Conservation (phyloP, 23 tunicate genomes). For the Styela plicata region DNA sequence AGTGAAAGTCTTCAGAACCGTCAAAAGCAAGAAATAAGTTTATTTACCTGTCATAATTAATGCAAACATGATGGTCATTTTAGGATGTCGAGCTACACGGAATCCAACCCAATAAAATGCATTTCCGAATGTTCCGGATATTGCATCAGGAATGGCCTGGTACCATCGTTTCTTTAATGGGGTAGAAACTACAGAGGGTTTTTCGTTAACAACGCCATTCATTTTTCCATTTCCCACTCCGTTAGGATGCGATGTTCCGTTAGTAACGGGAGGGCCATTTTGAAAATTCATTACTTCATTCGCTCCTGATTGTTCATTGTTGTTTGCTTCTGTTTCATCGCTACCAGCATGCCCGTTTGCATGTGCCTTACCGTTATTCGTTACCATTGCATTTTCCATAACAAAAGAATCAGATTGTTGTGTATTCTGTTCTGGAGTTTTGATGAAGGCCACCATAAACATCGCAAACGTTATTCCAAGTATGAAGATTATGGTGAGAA, state of each 20-base stretch:
- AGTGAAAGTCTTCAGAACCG: no score
- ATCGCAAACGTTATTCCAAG: neutral
- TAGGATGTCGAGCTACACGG: slow-evolving; percentile 8
- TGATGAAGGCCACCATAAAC: neutral
- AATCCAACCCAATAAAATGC: slow-evolving; percentile 17
- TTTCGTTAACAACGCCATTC: neutral
- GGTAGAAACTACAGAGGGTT: neutral
- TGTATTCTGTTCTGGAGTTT: neutral
- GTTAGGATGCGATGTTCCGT: neutral
- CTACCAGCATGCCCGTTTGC: neutral
- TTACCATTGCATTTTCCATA: neutral
- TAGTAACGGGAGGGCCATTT: neutral
- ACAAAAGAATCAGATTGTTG: neutral
- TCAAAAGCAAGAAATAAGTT: neutral
- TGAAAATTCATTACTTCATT: neutral
- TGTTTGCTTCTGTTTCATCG: neutral
- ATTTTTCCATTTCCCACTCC: neutral
- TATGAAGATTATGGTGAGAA: neutral
- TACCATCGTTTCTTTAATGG: neutral
- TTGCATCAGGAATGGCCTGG: neutral
- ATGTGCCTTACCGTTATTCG: neutral
- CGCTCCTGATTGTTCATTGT: neutral
- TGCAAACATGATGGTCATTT: neutral
- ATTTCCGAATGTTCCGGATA: neutral
- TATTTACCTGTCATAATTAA: slow-evolving; percentile 3